Conservation (phyloP, 2,797 vertebrate species). For the Acipenser transmontanus region DNA sequence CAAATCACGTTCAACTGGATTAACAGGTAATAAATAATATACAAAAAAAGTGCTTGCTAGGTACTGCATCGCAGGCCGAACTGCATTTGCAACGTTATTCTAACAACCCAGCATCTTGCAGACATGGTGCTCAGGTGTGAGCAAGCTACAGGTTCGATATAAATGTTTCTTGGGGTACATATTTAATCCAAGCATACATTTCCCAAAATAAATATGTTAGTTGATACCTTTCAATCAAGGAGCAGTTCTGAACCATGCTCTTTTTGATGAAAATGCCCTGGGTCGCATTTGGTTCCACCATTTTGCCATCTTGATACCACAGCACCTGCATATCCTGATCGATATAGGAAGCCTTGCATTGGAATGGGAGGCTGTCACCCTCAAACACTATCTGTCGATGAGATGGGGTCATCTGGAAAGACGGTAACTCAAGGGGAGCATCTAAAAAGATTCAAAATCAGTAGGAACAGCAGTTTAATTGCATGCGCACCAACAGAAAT, state of each 20-base stretch:
- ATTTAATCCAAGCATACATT: too few species aligned
- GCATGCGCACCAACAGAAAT: too few species aligned
- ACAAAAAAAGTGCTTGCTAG: too few species aligned
- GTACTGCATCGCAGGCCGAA: too few species aligned
- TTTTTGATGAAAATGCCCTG: conserved; percentile 93
- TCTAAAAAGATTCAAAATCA: conserved; percentile 49
- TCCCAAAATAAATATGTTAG: too few species aligned
- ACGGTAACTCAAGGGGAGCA: conserved; percentile 86
- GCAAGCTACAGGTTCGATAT: too few species aligned
- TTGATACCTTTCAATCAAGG: conserved; percentile 83
- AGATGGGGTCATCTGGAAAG: conserved; percentile 91
- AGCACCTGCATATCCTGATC: conserved; percentile 94
- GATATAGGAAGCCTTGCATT: conserved; percentile 91
- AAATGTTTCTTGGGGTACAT: too few species aligned
- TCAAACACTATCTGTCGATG: conserved; percentile 94
- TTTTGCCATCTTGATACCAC: conserved; percentile 92
- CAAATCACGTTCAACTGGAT: too few species aligned
- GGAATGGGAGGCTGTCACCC: conserved; percentile 92
- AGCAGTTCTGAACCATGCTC: conserved; percentile 94
- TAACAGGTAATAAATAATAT: too few species aligned
- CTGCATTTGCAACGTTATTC: too few species aligned
- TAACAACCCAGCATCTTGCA: too few species aligned
- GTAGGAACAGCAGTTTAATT: background rate
- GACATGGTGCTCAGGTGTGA: too few species aligned
- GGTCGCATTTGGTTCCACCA: conserved; percentile 81